A percentile compares a stretch with the other conserved stretches of the same genome.
Evolutionary conservation across 2,113 vertebrate species (phyloP).

Genomic region (Myxocyprinus asiaticus): DNA sequence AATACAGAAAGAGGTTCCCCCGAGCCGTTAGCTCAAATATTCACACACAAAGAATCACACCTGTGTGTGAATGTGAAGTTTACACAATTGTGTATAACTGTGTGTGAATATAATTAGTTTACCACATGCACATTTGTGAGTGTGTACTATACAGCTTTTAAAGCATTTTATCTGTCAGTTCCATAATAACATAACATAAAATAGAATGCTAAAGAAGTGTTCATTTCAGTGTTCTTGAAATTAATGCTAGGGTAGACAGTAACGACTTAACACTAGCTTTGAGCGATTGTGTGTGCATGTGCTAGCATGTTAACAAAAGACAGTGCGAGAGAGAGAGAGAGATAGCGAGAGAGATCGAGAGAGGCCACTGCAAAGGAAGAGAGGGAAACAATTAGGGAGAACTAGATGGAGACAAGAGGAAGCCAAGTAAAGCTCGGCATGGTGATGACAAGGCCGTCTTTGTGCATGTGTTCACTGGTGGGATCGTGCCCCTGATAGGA

Average conservation of each 20-base stretch:
- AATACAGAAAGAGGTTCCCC: constrained; percentile 37
- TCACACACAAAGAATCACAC: constrained; percentile 2
- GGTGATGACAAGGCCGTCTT: constrained; percentile 38
- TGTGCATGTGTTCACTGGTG: constrained; percentile 35
- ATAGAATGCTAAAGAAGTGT: background rate
- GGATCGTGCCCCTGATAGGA: constrained; percentile 26
- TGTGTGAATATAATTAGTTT: background rate
- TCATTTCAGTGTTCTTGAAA: constrained; percentile 2
- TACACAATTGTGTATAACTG: no score
- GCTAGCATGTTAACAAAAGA: constrained; percentile 32
- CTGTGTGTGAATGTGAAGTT: background rate
- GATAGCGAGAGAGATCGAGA: constrained; percentile 56
- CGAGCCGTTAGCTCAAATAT: constrained; percentile 19
- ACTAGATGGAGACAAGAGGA: constrained; percentile 4
- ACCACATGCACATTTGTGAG: background rate
- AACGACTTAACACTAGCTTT: constrained; percentile 23
- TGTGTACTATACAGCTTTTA: background rate
- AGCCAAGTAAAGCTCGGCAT: constrained; percentile 32
- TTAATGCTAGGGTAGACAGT: constrained; percentile 30
- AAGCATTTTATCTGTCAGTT: background rate
- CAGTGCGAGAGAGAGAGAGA: constrained; percentile 49
- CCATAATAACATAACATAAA: background rate
- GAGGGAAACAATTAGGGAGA: background rate
- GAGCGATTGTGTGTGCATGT: background rate
- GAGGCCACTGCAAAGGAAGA: constrained; percentile 36